These are phyloP conservation scores for Tamias sibiricus DNA, from an alignment of 2,113 vertebrate genomes.

Conservation along the genomic window DNA sequence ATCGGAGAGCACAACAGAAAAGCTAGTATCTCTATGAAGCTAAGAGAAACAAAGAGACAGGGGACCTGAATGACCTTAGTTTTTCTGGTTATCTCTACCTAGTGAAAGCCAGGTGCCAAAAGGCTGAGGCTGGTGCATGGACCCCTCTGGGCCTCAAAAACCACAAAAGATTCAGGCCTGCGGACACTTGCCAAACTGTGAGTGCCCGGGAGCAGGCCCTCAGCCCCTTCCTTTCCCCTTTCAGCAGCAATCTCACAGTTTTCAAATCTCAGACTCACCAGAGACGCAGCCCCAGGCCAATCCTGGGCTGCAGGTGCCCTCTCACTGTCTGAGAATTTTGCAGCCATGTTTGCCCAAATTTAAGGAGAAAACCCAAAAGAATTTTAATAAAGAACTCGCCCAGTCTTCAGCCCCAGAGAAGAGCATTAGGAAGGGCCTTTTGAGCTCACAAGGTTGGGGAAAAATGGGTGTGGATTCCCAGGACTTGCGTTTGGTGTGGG, in stretches of 20 bases:
- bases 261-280: neutral
- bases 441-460: too few relatives aligned
- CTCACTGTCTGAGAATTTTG: neutral
- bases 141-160: neutral
- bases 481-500: neutral
- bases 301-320: rapidly evolving
- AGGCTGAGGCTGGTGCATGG: neutral
- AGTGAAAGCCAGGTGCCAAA: neutral
- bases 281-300: neutral
- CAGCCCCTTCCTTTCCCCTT: neutral
- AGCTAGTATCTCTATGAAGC: neutral
- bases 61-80: neutral
- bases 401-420: neutral
- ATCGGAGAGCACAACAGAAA: neutral
- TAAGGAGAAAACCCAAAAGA: neutral
- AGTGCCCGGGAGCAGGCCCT: neutral
- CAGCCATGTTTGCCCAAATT: neutral
- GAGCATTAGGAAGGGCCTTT: neutral
- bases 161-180: neutral
- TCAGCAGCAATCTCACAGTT: neutral
- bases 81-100: neutral
- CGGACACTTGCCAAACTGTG: neutral
- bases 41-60: neutral
- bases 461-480: neutral
- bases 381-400: neutral